These are phyloP conservation scores for Melieria omissa DNA, from an alignment of 2,888 invertebrate species.

Conservation along the genomic window DNA sequence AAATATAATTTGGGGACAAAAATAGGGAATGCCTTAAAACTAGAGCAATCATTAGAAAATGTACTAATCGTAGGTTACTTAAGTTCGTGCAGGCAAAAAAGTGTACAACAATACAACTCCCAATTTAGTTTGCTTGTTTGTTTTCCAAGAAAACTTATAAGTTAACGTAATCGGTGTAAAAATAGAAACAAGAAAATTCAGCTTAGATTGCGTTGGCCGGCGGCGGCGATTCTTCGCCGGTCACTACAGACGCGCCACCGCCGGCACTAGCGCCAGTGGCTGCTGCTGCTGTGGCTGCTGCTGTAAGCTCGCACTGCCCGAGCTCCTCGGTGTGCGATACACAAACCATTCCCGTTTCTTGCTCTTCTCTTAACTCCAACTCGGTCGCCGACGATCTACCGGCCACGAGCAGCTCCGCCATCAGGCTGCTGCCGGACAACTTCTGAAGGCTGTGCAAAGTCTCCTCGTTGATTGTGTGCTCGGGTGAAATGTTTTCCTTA, in stretches of 20 bases:
- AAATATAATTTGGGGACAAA: constrained; percentile 16
- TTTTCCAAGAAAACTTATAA: constrained; percentile 38
- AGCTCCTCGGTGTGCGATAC: constrained; percentile 18
- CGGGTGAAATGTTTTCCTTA: constrained; percentile 74
- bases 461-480: constrained; percentile 69
- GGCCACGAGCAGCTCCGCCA: too few relatives aligned
- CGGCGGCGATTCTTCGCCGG: constrained; percentile 3
- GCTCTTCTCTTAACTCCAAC: neutral
- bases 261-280: constrained; percentile 25
- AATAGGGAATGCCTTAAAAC: constrained; percentile 13
- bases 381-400: too few relatives aligned
- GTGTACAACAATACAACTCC: constrained; percentile 30
- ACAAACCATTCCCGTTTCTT: constrained; percentile 13
- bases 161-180: constrained; percentile 20
- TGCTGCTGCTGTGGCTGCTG: constrained; percentile 36
- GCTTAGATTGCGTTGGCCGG: constrained; percentile 25
- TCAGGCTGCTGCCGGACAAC: constrained; percentile 45
- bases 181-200: constrained; percentile 6
- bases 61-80: constrained; percentile 23
- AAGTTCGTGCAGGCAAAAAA: constrained; percentile 22
- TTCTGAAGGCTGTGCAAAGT: constrained; percentile 58
- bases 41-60: constrained; percentile 22
- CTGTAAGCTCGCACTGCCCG: constrained; percentile 8
- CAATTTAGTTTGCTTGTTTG: constrained; percentile 33
- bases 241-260: constrained; percentile 4